A percentile compares a stretch with the other conserved stretches of the same genome.
Evolutionary conservation across 1,140 invertebrate genomes (phyloP).

Genomic region (Chymomyza costata): DNA sequence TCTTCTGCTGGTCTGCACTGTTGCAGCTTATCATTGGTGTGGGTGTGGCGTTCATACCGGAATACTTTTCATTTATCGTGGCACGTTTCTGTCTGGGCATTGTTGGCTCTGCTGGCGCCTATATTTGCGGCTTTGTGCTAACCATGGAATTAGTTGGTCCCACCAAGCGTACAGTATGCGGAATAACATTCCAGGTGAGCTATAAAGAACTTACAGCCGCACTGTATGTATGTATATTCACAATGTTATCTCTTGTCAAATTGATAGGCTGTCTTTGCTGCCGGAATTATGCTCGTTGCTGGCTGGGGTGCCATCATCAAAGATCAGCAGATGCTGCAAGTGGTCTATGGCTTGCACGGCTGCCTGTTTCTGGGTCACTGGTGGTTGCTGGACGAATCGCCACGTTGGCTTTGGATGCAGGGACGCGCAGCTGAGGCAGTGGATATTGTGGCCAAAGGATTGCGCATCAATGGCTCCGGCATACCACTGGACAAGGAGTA

Average conservation of each 20-base stretch:
- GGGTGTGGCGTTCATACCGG: slow-evolving; percentile 83
- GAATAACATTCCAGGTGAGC: slow-evolving; percentile 83
- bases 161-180: slow-evolving; percentile 86
- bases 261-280: slow-evolving; percentile 83
- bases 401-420: slow-evolving; percentile 89
- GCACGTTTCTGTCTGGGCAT: slow-evolving; percentile 86
- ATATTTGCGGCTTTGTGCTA: slow-evolving; percentile 89
- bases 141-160: slow-evolving; percentile 92
- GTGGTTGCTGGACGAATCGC: slow-evolving; percentile 91
- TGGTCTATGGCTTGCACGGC: slow-evolving; percentile 87
- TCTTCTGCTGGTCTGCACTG: slow-evolving; percentile 85
- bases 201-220: not conserved
- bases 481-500: slow-evolving; percentile 80
- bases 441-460: slow-evolving; percentile 82
- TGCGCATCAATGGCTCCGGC: slow-evolving; percentile 82
- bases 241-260: not conserved
- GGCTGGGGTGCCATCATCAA: slow-evolving; percentile 87
- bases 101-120: slow-evolving; percentile 88
- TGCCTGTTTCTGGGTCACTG: slow-evolving; percentile 85
- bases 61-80: slow-evolving; percentile 84
- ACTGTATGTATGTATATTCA: not conserved
- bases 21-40: slow-evolving; percentile 84
- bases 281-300: slow-evolving; percentile 88
- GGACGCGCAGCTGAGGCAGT: slow-evolving; percentile 83
- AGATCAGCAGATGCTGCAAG: slow-evolving; percentile 84